Evolutionary conservation across 2,888 invertebrate genomes (phyloP).

Genomic region (Drosophila dives): DNA sequence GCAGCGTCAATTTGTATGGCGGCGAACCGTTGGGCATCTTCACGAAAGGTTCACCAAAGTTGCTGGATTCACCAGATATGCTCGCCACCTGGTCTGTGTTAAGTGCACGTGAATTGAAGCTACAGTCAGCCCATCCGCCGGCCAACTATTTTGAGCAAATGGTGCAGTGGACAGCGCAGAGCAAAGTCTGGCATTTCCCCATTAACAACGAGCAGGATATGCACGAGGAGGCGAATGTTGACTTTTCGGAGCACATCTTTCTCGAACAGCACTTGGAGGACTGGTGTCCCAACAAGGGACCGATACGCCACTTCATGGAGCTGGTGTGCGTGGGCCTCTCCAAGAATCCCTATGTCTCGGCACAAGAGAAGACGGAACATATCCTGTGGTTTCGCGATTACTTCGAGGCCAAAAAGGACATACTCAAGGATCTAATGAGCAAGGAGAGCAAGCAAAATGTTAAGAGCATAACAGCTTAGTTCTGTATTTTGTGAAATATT

Average conservation of each 20-base stretch:
- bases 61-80: conserved; percentile 77
- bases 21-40: conserved; percentile 89
- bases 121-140: conserved; percentile 90
- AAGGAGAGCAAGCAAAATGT: conserved; percentile 52
- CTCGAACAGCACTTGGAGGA: conserved; percentile 93
- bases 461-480: conserved; percentile 57
- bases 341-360: conserved; percentile 96
- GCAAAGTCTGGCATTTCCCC: conserved; percentile 98
- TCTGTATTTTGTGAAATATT: conserved; percentile 50
- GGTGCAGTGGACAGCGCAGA: conserved; percentile 96
- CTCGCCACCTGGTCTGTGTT: conserved; percentile 90
- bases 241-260: conserved; percentile 98
- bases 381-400: conserved; percentile 96
- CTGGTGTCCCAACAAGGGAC: conserved; percentile 96
- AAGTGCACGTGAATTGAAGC: conserved; percentile 88
- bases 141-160: conserved; percentile 96
- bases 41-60: conserved; percentile 34
- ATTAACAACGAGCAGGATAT: conserved; percentile 98
- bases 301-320: conserved; percentile 98
- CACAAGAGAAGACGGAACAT: conserved; percentile 94
- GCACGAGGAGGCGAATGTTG: conserved; percentile 88
- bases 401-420: conserved; percentile 91
- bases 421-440: conserved; percentile 86
- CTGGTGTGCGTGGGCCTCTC: conserved; percentile 96
- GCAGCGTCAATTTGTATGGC: conserved; percentile 88